phyloP scores from a whole-genome alignment of 2,113 vertebrate species.

The Trachemys scripta region DNA sequence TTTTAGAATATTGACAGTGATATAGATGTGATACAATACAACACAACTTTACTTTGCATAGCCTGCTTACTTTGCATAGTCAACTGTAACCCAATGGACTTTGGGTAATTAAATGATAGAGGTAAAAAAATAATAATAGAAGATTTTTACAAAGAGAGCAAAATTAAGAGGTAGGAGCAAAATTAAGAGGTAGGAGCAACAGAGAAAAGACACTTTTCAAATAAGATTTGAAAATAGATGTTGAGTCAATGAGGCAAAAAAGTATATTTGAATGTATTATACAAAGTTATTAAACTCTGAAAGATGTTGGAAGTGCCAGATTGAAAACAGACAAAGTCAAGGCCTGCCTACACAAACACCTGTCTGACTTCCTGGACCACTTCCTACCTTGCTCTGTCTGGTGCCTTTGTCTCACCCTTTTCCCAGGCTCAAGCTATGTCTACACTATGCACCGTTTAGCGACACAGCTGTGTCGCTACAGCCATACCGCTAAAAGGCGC shows the following conservation, averaged over 20 bases:
- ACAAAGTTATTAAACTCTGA: slow-evolving; percentile 28
- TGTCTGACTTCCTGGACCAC: too few species aligned
- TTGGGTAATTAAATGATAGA: too few species aligned
- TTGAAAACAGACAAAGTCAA: slow-evolving; percentile 18
- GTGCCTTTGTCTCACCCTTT: fast-evolving
- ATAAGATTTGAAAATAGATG: slow-evolving; percentile 45
- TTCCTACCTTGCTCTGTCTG: not conserved
- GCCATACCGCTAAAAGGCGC: too few species aligned
- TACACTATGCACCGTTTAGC: too few species aligned
- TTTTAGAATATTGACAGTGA: too few species aligned
- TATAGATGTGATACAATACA: not conserved
- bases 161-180: not conserved
- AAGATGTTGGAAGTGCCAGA: slow-evolving; percentile 35
- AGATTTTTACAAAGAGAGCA: not conserved
- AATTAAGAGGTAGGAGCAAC: not conserved
- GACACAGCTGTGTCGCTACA: too few species aligned
- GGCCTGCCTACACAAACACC: too few species aligned
- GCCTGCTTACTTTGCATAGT: too few species aligned
- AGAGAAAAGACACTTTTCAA: slow-evolving; percentile 33
- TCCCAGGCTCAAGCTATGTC: not conserved
- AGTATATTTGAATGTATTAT: slow-evolving; percentile 9
- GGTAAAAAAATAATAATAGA: too few species aligned
- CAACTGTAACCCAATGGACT: too few species aligned
- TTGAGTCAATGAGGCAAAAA: slow-evolving; percentile 20
- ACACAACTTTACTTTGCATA: fast-evolving